Percentiles rank a stretch among this genome's conserved stretches.
Evolutionary conservation across 2,888 invertebrate genomes (phyloP).

Genomic region (Ceramica pisi): DNA sequence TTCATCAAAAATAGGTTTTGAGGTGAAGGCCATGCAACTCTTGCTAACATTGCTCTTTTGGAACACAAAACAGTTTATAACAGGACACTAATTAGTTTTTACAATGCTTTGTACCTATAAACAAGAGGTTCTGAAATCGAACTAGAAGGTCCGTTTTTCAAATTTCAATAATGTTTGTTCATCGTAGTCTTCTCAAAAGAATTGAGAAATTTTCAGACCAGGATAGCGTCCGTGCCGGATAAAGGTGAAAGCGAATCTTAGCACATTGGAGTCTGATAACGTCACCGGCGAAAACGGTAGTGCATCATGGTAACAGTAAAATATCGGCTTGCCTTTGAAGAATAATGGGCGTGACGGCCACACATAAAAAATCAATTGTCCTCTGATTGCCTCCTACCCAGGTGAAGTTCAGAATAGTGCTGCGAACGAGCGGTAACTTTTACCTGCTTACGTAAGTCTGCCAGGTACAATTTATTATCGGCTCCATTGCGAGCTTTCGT

Average conservation of each 20-base stretch:
- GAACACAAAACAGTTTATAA: constrained; percentile 49
- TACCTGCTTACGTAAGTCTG: constrained; percentile 87
- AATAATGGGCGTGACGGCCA: constrained; percentile 47
- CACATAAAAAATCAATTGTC: constrained; percentile 58
- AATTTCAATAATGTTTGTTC: not conserved
- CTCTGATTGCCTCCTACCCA: constrained; percentile 66
- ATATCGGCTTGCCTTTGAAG: constrained; percentile 43
- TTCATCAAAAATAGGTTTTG: constrained; percentile 82
- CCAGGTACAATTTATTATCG: constrained; percentile 89
- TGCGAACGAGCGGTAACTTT: constrained; percentile 86
- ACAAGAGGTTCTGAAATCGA: too few relatives aligned
- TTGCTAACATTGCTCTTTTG: constrained; percentile 55
- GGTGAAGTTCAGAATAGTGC: constrained; percentile 85
- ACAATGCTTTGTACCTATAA: constrained; percentile 16
- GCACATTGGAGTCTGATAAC: constrained; percentile 44
- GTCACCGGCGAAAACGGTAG: constrained; percentile 48
- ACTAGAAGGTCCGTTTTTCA: too few relatives aligned
- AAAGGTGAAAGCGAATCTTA: constrained; percentile 34
- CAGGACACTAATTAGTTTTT: constrained; percentile 37
- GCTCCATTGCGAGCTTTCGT: constrained; percentile 87
- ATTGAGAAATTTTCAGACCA: not conserved
- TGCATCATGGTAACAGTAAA: constrained; percentile 35
- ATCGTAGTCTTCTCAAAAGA: not conserved
- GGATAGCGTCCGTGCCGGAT: constrained; percentile 8
- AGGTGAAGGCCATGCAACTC: constrained; percentile 79